phyloP scores from a whole-genome alignment of 2,888 invertebrate species.

The Himalopsyche japonica region DNA sequence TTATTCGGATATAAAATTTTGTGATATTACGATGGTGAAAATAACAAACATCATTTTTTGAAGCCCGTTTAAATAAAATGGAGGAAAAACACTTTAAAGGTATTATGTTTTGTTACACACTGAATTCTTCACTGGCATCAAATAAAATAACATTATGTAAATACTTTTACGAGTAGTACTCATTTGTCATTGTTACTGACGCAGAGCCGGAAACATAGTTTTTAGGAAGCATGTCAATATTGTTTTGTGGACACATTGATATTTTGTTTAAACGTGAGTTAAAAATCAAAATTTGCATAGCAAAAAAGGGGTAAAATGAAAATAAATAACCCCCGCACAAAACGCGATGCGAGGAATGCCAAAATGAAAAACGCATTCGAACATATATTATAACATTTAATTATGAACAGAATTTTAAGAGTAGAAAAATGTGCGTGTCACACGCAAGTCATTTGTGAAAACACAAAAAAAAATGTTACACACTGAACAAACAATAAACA shows the following conservation, averaged over 20 bases:
- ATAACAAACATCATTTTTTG: too few relatives aligned
- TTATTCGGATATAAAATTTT: neutral
- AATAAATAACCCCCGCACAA: neutral
- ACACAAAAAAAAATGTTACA: conserved; percentile 25
- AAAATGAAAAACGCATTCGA: conserved; percentile 29
- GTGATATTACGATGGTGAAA: neutral
- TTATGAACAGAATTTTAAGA: conserved; percentile 15
- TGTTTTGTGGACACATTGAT: neutral
- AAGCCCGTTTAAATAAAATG: too few relatives aligned
- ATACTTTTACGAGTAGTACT: neutral
- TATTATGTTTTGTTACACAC: too few relatives aligned
- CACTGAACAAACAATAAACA: conserved; percentile 31
- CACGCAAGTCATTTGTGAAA: conserved; percentile 8
- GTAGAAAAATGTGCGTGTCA: conserved; percentile 9
- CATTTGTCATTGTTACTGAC: neutral
- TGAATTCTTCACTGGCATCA: too few relatives aligned
- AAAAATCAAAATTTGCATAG: neutral
- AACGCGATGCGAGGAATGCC: conserved; percentile 19
- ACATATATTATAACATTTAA: conserved; percentile 23
- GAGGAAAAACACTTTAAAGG: too few relatives aligned
- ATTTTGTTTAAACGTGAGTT: neutral
- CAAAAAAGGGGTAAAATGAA: neutral
- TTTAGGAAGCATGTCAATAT: neutral
- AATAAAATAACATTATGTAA: neutral
- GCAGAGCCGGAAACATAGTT: neutral